Percentiles rank a stretch among this genome's conserved stretches.
Conservation (phyloP, 2,888 invertebrate species). For the Deroplatys truncata region DNA sequence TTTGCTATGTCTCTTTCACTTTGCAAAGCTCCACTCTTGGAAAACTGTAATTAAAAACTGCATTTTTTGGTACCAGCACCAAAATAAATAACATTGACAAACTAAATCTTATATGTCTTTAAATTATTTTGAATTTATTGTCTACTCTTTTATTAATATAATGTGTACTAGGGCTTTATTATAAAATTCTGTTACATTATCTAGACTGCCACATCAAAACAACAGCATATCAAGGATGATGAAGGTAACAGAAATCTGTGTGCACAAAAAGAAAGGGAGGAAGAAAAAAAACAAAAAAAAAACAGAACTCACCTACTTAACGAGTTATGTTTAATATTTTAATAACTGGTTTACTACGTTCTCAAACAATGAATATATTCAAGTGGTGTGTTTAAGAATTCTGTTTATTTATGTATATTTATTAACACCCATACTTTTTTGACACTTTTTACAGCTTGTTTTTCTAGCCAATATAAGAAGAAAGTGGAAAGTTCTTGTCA, state of each 20-base stretch:
- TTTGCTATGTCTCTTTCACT: background rate
- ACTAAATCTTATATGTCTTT: background rate
- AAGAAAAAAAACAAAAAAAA: background rate
- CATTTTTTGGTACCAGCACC: background rate
- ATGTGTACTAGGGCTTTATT: background rate
- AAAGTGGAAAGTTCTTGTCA: conserved; percentile 32
- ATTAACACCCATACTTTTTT: conserved; percentile 33
- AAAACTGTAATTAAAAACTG: background rate
- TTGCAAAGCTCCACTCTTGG: background rate
- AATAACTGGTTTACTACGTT: conserved; percentile 30
- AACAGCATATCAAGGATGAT: conserved; percentile 5
- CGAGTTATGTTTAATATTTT: conserved; percentile 27
- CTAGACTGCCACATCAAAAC: background rate
- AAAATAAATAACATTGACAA: background rate
- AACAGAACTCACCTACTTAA: conserved; percentile 6
- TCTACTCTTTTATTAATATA: background rate
- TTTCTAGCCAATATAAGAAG: conserved; percentile 33
- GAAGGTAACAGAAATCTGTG: background rate
- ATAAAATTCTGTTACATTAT: background rate
- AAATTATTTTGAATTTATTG: conserved; percentile 6
- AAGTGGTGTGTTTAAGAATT: conserved; percentile 32
- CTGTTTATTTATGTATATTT: conserved; percentile 33
- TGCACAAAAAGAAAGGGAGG: background rate
- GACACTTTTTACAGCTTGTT: conserved; percentile 31
- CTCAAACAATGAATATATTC: conserved; percentile 30